Conservation (phyloP, 2,888 invertebrate genomes). For the Harmothoe impar region DNA sequence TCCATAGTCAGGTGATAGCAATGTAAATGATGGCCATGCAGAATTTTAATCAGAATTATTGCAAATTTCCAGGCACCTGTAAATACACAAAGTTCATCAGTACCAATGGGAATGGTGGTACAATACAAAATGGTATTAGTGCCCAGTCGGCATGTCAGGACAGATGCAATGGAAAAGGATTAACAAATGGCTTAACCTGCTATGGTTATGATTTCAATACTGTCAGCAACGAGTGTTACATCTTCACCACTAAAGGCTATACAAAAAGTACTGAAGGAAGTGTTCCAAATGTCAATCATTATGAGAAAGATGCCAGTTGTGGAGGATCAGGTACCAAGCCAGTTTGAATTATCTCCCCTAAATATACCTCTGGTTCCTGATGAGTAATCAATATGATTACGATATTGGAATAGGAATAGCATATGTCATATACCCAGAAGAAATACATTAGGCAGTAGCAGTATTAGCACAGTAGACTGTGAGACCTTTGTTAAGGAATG, state of each 20-base stretch:
- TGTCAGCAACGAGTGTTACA: not conserved
- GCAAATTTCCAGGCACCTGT: not conserved
- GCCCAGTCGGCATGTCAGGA: not conserved
- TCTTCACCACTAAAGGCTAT: not conserved
- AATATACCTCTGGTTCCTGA: too few species aligned
- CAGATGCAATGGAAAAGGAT: constrained; percentile 4
- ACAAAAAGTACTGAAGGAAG: not conserved
- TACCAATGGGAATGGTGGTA: not conserved
- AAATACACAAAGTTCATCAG: not conserved
- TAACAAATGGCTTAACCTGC: not conserved
- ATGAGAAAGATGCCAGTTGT: not conserved
- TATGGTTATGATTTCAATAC: constrained; percentile 41
- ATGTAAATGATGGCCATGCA: too few species aligned
- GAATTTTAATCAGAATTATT: too few species aligned
- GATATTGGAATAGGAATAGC: too few species aligned
- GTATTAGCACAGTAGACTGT: too few species aligned
- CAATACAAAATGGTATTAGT: not conserved
- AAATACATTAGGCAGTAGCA: too few species aligned
- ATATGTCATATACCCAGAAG: too few species aligned
- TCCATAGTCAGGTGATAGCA: too few species aligned
- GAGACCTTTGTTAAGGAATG: too few species aligned
- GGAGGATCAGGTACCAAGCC: not conserved
- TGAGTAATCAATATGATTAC: too few species aligned
- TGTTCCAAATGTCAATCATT: not conserved
- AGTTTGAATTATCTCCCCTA: too few species aligned